phyloP scores from a whole-genome alignment of 2,113 vertebrate genomes.

The Psammodynastes pulverulentus region DNA sequence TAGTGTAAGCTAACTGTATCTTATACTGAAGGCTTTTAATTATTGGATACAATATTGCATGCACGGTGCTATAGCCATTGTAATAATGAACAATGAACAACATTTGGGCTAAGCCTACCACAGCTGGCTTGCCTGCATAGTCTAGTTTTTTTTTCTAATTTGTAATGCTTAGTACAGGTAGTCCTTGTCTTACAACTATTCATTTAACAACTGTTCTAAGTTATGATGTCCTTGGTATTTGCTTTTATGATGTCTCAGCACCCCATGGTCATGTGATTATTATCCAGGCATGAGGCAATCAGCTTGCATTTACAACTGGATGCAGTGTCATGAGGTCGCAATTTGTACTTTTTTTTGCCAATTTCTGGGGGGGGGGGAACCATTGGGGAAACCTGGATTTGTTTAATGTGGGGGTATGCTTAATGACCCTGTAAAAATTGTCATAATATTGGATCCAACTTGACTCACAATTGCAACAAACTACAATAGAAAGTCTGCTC shows the following conservation, averaged over 20 bases:
- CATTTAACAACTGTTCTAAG: background rate
- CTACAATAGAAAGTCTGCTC: background rate
- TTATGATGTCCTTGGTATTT: background rate
- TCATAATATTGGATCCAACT: background rate
- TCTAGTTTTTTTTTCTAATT: background rate
- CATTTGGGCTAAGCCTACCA: background rate
- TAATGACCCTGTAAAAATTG: background rate
- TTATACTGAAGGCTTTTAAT: background rate
- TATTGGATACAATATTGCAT: background rate
- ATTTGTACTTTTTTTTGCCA: background rate
- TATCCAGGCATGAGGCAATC: background rate
- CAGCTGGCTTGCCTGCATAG: background rate
- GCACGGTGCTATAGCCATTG: background rate
- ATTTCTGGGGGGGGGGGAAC: background rate
- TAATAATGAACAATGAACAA: background rate
- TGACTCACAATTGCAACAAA: background rate
- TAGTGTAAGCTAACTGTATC: background rate
- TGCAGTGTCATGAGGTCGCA: background rate
- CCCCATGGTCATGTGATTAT: background rate
- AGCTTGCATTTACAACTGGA: background rate
- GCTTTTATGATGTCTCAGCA: background rate
- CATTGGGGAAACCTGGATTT: background rate
- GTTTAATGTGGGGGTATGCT: background rate
- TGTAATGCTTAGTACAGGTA: background rate
- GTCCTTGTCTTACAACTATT: background rate